Conservation (phyloP, 2,113 vertebrate species). For the Emydura subglobosa region DNA sequence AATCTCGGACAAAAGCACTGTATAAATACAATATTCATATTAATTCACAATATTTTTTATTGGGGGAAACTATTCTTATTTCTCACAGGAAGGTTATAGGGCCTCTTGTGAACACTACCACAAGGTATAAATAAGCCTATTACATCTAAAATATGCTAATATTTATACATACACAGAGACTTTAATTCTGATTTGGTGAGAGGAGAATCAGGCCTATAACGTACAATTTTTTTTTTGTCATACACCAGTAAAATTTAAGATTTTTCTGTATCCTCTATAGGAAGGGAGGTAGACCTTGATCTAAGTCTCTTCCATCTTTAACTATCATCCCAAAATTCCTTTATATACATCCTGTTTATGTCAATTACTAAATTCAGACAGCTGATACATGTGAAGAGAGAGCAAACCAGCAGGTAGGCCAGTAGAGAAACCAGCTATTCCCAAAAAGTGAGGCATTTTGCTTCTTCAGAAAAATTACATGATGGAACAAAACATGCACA, state of each 20-base stretch:
- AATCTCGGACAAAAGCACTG: background rate
- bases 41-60: background rate
- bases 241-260: background rate
- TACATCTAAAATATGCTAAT: background rate
- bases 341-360: background rate
- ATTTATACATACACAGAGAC: background rate
- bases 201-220: background rate
- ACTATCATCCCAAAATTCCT: background rate
- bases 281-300: background rate
- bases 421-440: background rate
- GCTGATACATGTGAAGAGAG: background rate
- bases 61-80: background rate
- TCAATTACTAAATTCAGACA: background rate
- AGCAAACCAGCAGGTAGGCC: background rate
- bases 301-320: background rate
- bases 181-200: background rate
- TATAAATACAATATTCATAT: background rate
- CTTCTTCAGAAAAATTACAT: background rate
- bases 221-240: background rate
- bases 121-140: background rate
- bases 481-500: background rate
- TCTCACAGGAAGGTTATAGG: background rate
- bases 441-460: background rate
- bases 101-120: background rate
- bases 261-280: background rate